A percentile compares a stretch with the other conserved stretches of the same genome.
phyloP scores from a whole-genome alignment of 2,113 vertebrate species.

The Phyllostomus discolor region DNA sequence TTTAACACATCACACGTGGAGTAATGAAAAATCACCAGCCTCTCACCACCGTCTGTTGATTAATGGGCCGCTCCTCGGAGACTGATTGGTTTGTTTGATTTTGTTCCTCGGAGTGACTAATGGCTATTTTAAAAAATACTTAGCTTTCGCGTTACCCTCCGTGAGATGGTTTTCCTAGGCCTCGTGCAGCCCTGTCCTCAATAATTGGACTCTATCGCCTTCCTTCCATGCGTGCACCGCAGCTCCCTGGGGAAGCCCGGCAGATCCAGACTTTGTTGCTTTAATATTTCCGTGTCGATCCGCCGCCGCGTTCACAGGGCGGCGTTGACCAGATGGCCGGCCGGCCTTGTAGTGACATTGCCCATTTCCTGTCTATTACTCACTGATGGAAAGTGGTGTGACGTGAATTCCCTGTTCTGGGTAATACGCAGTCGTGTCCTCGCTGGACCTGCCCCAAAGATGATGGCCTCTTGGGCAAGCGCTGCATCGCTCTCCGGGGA shows the following conservation, averaged over 20 bases:
- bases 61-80: slow-evolving; percentile 78
- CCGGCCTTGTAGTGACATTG: slow-evolving; percentile 68
- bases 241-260: slow-evolving; percentile 74
- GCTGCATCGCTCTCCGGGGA: not conserved
- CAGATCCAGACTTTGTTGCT: slow-evolving; percentile 72
- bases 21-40: slow-evolving; percentile 78
- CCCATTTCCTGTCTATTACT: slow-evolving; percentile 72
- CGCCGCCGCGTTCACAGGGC: slow-evolving; percentile 64
- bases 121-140: slow-evolving; percentile 77
- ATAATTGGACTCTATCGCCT: slow-evolving; percentile 82
- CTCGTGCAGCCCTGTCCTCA: slow-evolving; percentile 71
- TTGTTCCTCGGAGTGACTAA: slow-evolving; percentile 78
- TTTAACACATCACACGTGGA: slow-evolving; percentile 76
- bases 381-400: slow-evolving; percentile 58
- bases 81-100: slow-evolving; percentile 78
- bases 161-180: slow-evolving; percentile 78
- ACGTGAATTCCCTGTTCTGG: slow-evolving; percentile 27
- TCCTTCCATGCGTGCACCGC: slow-evolving; percentile 77
- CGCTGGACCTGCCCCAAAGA: slow-evolving; percentile 56
- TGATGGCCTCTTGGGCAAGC: not conserved
- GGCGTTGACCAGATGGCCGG: slow-evolving; percentile 77
- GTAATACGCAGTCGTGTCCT: not conserved
- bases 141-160: slow-evolving; percentile 62
- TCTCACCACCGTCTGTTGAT: slow-evolving; percentile 79
- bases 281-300: slow-evolving; percentile 72